Evolutionary conservation across 2,888 invertebrate species (phyloP).

Genomic region (Macrophya annulata): DNA sequence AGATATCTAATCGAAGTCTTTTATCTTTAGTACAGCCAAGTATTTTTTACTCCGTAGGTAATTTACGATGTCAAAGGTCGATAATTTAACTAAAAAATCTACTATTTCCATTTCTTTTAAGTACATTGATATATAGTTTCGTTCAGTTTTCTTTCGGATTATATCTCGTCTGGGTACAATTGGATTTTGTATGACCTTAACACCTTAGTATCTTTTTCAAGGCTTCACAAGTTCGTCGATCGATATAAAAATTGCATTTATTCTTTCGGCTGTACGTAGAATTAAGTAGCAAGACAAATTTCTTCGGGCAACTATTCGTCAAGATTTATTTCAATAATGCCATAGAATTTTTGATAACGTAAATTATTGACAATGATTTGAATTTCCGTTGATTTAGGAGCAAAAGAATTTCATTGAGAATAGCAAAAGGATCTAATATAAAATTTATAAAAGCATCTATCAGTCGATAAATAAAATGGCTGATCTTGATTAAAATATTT

Average conservation of each 20-base stretch:
- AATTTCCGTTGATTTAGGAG: neutral
- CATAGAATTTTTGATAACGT: neutral
- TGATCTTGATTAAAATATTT: neutral
- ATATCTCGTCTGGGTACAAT: slow-evolving; percentile 23
- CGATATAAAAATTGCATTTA: neutral
- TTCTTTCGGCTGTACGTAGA: neutral
- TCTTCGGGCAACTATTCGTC: neutral
- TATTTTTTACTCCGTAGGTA: neutral
- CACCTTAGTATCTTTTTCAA: slow-evolving; percentile 23
- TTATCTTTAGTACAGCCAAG: neutral
- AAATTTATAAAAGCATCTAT: no score
- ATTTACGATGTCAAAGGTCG: neutral
- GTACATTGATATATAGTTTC: neutral
- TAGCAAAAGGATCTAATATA: no score
- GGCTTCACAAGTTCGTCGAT: slow-evolving; percentile 10
- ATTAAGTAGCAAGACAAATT: neutral
- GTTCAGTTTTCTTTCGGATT: neutral
- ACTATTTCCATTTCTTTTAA: neutral
- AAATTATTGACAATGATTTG: no score
- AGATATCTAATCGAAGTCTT: neutral
- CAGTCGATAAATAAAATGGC: no score
- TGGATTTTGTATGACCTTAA: slow-evolving; percentile 42
- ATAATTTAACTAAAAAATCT: neutral
- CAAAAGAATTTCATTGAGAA: no score
- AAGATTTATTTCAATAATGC: neutral